phyloP scores from a whole-genome alignment of 2,888 invertebrate species.

The Mesoligia furuncula region DNA sequence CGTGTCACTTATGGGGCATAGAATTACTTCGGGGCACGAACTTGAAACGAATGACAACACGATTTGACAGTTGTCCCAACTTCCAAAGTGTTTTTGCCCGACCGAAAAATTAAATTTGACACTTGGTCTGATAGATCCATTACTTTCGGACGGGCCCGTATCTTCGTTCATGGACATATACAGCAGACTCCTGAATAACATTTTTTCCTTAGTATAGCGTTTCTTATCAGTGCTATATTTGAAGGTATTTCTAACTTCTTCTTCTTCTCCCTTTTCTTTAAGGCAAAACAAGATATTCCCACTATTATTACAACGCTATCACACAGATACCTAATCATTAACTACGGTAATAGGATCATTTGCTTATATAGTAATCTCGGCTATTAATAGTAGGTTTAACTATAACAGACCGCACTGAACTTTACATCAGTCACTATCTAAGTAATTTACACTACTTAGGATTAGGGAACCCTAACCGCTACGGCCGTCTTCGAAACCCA shows the following conservation, averaged over 20 bases:
- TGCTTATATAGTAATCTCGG: conserved; percentile 47
- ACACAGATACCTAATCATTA: conserved; percentile 18
- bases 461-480: conserved; percentile 46
- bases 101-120: not conserved
- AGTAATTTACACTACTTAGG: conserved; percentile 58
- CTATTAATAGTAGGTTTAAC: conserved; percentile 58
- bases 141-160: not conserved
- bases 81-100: not conserved
- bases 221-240: not conserved
- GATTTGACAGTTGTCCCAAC: not conserved
- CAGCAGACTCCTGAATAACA: too few species aligned
- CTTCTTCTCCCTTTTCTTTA: not conserved
- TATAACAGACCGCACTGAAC: conserved; percentile 43
- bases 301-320: not conserved
- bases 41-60: not conserved
- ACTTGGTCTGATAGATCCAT: not conserved
- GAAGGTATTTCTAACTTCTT: not conserved
- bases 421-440: conserved; percentile 52
- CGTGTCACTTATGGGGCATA: not conserved
- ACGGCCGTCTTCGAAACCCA: conserved; percentile 46
- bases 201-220: not conserved
- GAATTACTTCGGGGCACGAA: not conserved
- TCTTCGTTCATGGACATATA: too few species aligned
- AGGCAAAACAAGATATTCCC: not conserved
- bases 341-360: conserved; percentile 44